phyloP scores from a whole-genome alignment of 1,140 invertebrate species.

The Drosophila pallidifrons region DNA sequence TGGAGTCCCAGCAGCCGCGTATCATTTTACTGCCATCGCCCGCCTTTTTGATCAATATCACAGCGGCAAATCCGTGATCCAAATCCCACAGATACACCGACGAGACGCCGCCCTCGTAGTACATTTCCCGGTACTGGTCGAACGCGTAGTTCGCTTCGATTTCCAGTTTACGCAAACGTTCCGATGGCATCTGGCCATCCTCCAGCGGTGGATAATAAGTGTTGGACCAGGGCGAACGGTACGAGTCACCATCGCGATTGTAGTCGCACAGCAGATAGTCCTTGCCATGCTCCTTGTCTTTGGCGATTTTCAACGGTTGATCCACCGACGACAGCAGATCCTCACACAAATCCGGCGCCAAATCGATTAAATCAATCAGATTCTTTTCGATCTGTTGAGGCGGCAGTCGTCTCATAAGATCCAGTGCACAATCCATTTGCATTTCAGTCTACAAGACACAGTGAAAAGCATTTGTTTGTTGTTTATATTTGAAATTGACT shows the following conservation, averaged over 20 bases:
- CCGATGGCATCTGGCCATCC: slow-evolving; percentile 99
- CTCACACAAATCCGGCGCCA: slow-evolving; percentile 98
- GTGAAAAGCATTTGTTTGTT: background rate
- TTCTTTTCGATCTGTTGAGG: slow-evolving; percentile 99
- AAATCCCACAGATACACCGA: slow-evolving; percentile 99
- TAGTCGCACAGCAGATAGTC: slow-evolving; percentile 99
- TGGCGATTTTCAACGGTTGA: slow-evolving; percentile 98
- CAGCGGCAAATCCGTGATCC: slow-evolving; percentile 99
- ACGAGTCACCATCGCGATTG: slow-evolving; percentile 99
- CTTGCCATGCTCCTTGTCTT: slow-evolving; percentile 97
- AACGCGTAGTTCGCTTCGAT: slow-evolving; percentile 99
- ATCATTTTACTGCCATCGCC: slow-evolving; percentile 98
- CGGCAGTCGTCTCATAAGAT: slow-evolving; percentile 98
- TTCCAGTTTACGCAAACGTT: slow-evolving; percentile 97
- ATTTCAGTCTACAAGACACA: slow-evolving; percentile 92
- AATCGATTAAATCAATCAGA: slow-evolving; percentile 97
- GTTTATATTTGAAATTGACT: slow-evolving; percentile 43
- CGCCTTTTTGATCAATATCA: slow-evolving; percentile 99
- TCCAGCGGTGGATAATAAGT: slow-evolving; percentile 98
- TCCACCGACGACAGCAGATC: slow-evolving; percentile 99
- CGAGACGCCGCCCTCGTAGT: slow-evolving; percentile 99
- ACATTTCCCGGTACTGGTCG: slow-evolving; percentile 99
- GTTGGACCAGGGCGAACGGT: slow-evolving; percentile 99
- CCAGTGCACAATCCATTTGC: slow-evolving; percentile 99
- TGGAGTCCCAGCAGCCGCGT: slow-evolving; percentile 99